Base-by-base conservation (phyloP, 2,888 invertebrate genomes). In the Brachyptera putata region DNA sequence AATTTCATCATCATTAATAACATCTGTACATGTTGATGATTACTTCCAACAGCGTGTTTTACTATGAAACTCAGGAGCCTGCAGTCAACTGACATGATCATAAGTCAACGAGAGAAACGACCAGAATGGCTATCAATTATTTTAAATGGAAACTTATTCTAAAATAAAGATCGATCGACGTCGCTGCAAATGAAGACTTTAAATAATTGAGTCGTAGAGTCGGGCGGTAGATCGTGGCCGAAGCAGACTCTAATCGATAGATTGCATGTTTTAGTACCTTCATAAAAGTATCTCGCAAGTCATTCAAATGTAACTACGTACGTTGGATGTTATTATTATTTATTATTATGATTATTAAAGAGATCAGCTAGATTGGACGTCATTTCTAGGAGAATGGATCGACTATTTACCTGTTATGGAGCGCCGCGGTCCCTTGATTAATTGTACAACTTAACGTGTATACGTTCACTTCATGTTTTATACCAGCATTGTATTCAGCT, bases 131-230 rank as follows among this genome's bases (percentile, higher is more conserved):
- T 11, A 25, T 2, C 11, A 22, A n/a, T 18, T 16, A 2, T n/a
- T 36, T n/a, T 21, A 36, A 13, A 7, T 7, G 22, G 16, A n/a
- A 24, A 16, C 34, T 21, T 30, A 16, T 36, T 30, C 36, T 53
- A 36, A 53, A 53, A 53, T 30, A 34, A 14, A 53, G 53, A 2
- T 30, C 7, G 53, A 11, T 26, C 1, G 16, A 18, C 21, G 16
- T 3, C 13, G 14, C n/a, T n/a, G 39, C 39, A 70, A 71, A 72
- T 72, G 70, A 72, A 73, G 72, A 72, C 72, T 72, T 73, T 70
- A 71, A 73, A 73, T 73, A 73, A 73, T 73, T 73, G 71, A 73
- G 71, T 70, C 71, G 66, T 69, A 67, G 68, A 70, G 71, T 65
- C 68, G 67, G 68, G 67, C 67, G 68, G 69, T 71, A 71, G 71